Evolutionary conservation across 2,888 invertebrate genomes (phyloP), one percentile per base, ranked within the genome.

Genomic region (Athripsodes cinereus): DNA sequence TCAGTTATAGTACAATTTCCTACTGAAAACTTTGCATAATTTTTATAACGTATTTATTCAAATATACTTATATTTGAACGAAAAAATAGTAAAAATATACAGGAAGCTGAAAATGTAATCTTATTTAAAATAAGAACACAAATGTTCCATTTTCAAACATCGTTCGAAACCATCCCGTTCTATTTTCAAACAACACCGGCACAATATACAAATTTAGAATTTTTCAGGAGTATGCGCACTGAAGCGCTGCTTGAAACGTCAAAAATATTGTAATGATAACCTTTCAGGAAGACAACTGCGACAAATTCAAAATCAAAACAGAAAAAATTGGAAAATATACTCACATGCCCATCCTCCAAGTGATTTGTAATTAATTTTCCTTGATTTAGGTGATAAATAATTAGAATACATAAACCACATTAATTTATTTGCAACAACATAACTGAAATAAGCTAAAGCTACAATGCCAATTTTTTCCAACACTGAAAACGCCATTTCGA

Each of bases 321-420:
- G 19, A 5, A 11, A 5, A 18, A 34, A 34, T 3, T 21, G 20
- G 22, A 20, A 22, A 40, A 16, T 50, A 13, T 65, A 81, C 86
- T 84, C 74, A 90, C 90, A 81, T 73, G 91, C 91, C 91, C 91
- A 92, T 74, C 84, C 81, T 67, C 90, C 90, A 69, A 83, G 80
- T 49, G 83, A 79, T 68, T 81, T 82, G 62, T 88, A 81, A 72
- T 90, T 80, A 58, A 87, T 76, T 66, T 76, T 76, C 55, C 85
- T 70, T 8, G 84, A 67, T 31, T 78, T 70, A 35, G 83, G 83
- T 20, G 83, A 81, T 55, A 84, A 66, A 40, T 83, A 63, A 64
- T 73, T 74, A 34, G 69, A 66, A 66, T 72, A 77, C 50, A 71
- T 62, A 48, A 47, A 61, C 35, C 53, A 47, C 11, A 57, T 18